Conservation (phyloP, 2,113 vertebrate genomes). For the Ciconia maguari region DNA sequence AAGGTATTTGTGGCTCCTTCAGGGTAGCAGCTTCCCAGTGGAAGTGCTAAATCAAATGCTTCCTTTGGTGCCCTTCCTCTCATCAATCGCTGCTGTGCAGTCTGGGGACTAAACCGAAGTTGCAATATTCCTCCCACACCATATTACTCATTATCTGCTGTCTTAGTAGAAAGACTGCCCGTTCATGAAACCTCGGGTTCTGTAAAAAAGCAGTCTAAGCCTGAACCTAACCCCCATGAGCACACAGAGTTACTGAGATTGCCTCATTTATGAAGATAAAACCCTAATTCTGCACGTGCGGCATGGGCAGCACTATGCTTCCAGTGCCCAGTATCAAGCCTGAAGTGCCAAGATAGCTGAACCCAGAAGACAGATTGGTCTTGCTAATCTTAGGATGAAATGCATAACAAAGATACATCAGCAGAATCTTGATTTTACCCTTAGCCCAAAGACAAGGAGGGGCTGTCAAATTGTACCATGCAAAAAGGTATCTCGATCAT, state of each 20-base stretch:
- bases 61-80: neutral
- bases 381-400: neutral
- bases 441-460: neutral
- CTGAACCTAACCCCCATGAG: neutral
- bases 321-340: neutral
- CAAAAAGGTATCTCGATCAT: fast-evolving
- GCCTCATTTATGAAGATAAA: neutral
- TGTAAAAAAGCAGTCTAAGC: neutral
- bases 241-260: neutral
- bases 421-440: neutral
- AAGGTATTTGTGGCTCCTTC: neutral
- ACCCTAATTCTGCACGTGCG: neutral
- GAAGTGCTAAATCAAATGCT: neutral
- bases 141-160: neutral
- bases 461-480: neutral
- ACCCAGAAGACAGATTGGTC: neutral
- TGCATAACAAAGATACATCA: neutral
- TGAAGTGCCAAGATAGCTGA: neutral
- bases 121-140: neutral
- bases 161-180: neutral
- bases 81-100: neutral
- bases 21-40: neutral
- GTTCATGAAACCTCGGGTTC: neutral
- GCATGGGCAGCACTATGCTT: fast-evolving
- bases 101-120: neutral